A percentile compares a stretch with the other conserved stretches of the same genome.
Evolutionary conservation across 1,140 invertebrate genomes (phyloP).

Genomic region (Rhopalosiphum padi): DNA sequence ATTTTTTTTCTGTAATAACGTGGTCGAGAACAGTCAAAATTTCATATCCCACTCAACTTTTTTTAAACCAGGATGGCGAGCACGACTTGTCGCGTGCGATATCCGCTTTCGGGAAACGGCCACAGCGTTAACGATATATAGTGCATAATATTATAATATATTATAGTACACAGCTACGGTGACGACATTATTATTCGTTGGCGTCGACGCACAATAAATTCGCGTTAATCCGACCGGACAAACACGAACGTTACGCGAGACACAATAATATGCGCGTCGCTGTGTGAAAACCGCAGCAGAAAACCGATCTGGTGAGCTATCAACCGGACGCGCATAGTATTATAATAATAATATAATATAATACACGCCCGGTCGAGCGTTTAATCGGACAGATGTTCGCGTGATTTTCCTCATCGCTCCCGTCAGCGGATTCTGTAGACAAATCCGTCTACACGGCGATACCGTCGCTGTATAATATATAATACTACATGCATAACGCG

Average conservation of each 20-base stretch:
- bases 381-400: not conserved
- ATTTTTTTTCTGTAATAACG: no score
- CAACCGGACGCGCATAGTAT: not conserved
- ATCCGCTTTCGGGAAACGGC: not conserved
- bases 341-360: not conserved
- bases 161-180: not conserved
- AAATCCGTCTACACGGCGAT: not conserved
- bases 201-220: not conserved
- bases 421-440: not conserved
- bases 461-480: no score
- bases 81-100: no score
- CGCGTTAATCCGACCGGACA: not conserved
- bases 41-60: no score
- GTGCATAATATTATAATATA: not conserved
- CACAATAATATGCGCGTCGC: not conserved
- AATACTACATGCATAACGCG: not conserved
- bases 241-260: not conserved
- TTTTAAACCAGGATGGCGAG: no score
- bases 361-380: not conserved
- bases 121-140: not conserved
- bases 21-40: no score
- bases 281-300: not conserved
- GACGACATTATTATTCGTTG: not conserved
- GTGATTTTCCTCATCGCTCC: not conserved
- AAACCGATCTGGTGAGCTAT: not conserved